Percentiles rank a stretch among this genome's conserved stretches.
These are phyloP conservation scores for Manis javanica DNA, from an alignment of 2,797 vertebrate genomes.

Conservation along the genomic window DNA sequence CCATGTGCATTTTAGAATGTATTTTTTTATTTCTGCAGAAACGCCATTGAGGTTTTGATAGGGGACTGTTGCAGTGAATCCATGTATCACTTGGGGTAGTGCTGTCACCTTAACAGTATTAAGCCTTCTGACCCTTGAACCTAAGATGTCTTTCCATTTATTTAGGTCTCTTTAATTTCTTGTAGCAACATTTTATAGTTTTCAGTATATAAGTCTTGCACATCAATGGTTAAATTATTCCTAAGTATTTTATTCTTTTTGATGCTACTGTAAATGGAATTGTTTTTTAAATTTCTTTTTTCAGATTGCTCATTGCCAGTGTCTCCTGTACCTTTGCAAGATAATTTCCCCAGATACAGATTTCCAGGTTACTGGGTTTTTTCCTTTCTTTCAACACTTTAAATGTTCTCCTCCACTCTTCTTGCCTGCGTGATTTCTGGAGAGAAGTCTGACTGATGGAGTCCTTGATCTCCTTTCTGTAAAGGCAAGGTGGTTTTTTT, in stretches of 20 bases:
- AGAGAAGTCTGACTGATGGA: not conserved
- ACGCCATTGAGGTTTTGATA: not conserved
- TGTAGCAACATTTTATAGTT: not conserved
- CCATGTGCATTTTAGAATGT: not conserved
- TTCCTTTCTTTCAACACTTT: not conserved
- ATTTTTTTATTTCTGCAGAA: not conserved
- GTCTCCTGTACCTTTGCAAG: not conserved
- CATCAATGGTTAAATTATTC: not conserved
- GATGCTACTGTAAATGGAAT: not conserved
- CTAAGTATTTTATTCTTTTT: not conserved
- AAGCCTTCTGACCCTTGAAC: not conserved
- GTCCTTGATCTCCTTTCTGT: not conserved
- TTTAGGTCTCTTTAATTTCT: not conserved
- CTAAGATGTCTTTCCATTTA: not conserved
- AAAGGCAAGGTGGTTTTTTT: not conserved
- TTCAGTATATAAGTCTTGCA: not conserved
- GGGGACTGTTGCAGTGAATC: not conserved
- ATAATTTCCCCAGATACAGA: not conserved
- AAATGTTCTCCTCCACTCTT: not conserved
- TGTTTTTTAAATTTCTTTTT: not conserved
- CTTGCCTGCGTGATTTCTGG: not conserved
- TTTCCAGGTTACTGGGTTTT: not conserved
- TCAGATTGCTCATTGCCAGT: not conserved
- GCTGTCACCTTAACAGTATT: not conserved
- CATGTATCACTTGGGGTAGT: not conserved